Percentiles rank a stretch among this genome's conserved stretches.
These are phyloP conservation scores for Apostichopus leukothele DNA, from an alignment of 53 echinoderm and acorn worm genomes.

Conservation along the genomic window DNA sequence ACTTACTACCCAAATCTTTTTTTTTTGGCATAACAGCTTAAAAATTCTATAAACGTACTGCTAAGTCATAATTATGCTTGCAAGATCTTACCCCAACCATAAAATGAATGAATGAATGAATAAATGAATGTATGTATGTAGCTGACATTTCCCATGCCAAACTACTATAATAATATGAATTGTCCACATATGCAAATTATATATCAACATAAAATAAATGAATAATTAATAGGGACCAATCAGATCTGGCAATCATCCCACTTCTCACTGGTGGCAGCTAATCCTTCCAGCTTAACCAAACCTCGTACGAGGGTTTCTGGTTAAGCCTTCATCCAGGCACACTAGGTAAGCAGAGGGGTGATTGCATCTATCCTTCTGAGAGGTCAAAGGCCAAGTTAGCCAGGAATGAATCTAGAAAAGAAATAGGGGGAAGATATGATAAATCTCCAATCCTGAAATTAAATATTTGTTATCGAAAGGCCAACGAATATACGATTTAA, in stretches of 20 bases:
- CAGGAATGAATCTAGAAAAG: slow-evolving; percentile 11
- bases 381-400: background rate
- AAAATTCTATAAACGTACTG: too few relatives aligned
- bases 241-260: slow-evolving; percentile 21
- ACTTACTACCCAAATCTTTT: too few relatives aligned
- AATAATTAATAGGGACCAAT: slow-evolving; percentile 8
- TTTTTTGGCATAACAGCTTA: too few relatives aligned
- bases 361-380: background rate
- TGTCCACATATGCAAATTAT: background rate
- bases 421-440: background rate
- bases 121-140: too few relatives aligned
- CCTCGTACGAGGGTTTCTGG: slow-evolving; percentile 45
- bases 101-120: too few relatives aligned
- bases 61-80: too few relatives aligned
- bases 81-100: too few relatives aligned
- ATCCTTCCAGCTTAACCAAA: slow-evolving; percentile 54
- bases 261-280: slow-evolving; percentile 18
- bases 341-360: slow-evolving; percentile 36
- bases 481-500: too few relatives aligned
- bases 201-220: background rate
- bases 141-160: too few relatives aligned
- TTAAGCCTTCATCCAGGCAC: slow-evolving; percentile 58
- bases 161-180: too few relatives aligned
- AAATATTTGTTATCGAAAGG: too few relatives aligned
- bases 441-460: too few relatives aligned